These are phyloP conservation scores for Pipistrellus kuhlii DNA, from an alignment of 2,797 vertebrate genomes.

Conservation along the genomic window DNA sequence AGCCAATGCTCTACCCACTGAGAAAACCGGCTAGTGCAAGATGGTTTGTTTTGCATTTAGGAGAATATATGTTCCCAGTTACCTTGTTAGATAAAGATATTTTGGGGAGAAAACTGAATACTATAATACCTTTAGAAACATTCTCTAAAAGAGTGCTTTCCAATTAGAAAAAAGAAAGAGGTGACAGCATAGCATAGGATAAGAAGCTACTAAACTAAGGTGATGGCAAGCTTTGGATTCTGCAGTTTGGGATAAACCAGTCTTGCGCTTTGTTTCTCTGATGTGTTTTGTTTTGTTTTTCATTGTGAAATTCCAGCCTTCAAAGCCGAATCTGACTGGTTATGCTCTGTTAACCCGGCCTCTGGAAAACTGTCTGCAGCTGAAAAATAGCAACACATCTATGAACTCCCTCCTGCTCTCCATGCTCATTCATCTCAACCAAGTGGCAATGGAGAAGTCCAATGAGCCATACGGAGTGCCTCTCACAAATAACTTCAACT, in stretches of 20 bases:
- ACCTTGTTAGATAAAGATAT: not conserved
- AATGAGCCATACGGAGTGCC: not conserved
- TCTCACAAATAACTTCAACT: not conserved
- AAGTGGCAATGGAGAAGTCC: not conserved
- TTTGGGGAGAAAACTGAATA: constrained; percentile 8
- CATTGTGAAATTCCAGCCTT: constrained; percentile 53
- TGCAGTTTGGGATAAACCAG: not conserved
- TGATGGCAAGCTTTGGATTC: not conserved
- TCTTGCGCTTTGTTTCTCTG: constrained; percentile 18
- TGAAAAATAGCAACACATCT: constrained; percentile 29
- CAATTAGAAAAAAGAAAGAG: not conserved
- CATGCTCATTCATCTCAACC: not conserved
- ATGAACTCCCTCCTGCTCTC: not conserved
- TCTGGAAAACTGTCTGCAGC: constrained; percentile 16
- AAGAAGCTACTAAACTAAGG: not conserved
- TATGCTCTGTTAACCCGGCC: not conserved
- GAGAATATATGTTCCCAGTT: not conserved
- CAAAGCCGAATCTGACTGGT: constrained; percentile 20
- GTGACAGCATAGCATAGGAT: fast-evolving
- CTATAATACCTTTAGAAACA: not conserved
- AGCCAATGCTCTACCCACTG: too few relatives aligned
- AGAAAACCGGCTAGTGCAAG: too few relatives aligned
- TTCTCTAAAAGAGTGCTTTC: not conserved
- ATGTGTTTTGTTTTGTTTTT: constrained; percentile 21
- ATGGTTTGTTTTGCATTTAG: not conserved